Evolutionary conservation across 2,888 invertebrate species (phyloP).

Genomic region (Sphaerophoria rueppellii): DNA sequence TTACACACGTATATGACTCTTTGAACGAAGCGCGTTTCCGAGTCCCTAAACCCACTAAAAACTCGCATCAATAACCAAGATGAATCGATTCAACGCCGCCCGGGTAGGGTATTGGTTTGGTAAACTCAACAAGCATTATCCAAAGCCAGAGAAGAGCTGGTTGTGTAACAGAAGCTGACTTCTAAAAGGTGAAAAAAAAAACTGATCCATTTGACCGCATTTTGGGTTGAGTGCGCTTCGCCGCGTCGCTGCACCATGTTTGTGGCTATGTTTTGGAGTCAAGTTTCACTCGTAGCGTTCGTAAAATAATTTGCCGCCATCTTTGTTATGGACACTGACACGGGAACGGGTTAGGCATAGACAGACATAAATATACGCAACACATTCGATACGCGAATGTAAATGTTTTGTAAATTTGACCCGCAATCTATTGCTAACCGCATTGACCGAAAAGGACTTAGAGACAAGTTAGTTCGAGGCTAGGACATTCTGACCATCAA

Average conservation of each 20-base stretch:
- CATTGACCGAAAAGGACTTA: constrained; percentile 64
- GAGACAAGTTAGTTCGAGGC: constrained; percentile 33
- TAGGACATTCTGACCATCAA: constrained; percentile 52
- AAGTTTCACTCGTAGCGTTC: constrained; percentile 41
- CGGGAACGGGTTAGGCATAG: constrained; percentile 30
- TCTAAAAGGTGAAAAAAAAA: constrained; percentile 28
- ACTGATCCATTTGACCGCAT: constrained; percentile 48
- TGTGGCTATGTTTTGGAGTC: constrained; percentile 2
- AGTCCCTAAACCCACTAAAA: constrained; percentile 42
- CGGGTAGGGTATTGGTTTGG: neutral
- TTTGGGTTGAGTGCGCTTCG: constrained; percentile 6
- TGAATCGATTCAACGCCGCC: constrained; percentile 48
- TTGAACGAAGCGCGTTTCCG: constrained; percentile 35
- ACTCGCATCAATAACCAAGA: constrained; percentile 63
- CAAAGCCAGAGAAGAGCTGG: neutral
- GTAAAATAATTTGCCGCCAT: constrained; percentile 21
- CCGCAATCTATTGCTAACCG: constrained; percentile 56
- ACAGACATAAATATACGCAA: neutral
- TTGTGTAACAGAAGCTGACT: constrained; percentile 43
- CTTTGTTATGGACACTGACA: constrained; percentile 30
- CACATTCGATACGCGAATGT: neutral
- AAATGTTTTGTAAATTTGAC: constrained; percentile 42
- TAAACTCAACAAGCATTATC: constrained; percentile 17
- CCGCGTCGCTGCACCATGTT: too few species aligned
- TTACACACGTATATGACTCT: too few species aligned